Conservation (phyloP, 2,797 vertebrate genomes). For the Protonibea diacanthus region DNA sequence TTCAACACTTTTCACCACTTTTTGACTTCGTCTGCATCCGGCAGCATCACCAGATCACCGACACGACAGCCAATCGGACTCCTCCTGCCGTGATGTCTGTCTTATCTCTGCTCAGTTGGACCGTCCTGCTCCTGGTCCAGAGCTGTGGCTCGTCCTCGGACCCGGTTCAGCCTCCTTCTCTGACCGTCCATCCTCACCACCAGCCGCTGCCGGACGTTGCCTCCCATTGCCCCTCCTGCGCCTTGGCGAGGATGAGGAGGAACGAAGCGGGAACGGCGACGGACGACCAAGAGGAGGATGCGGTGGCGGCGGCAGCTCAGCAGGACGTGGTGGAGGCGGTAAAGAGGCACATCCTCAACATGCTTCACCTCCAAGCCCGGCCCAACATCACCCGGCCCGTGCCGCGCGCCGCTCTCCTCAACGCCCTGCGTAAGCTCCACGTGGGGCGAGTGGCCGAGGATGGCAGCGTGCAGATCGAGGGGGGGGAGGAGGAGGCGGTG, state of each 20-base stretch:
- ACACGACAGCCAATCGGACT: conserved; percentile 35
- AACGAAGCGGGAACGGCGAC: conserved; percentile 73
- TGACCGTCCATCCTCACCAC: conserved; percentile 63
- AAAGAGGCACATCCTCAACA: conserved; percentile 97
- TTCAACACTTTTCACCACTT: conserved; percentile 15
- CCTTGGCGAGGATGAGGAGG: conserved; percentile 89
- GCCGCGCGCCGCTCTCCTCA: conserved; percentile 95
- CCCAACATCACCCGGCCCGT: conserved; percentile 97
- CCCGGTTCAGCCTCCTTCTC: conserved; percentile 31
- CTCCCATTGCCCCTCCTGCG: conserved; percentile 92
- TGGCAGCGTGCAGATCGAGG: conserved; percentile 95
- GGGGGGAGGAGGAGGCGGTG: conserved; percentile 84
- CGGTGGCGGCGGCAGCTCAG: conserved; percentile 82
- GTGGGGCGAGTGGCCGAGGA: conserved; percentile 96
- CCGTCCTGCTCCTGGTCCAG: conserved; percentile 88
- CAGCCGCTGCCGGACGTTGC: conserved; percentile 74
- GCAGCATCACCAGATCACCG: conserved; percentile 40
- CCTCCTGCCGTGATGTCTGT: conserved; percentile 85
- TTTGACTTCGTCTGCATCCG: conserved; percentile 9
- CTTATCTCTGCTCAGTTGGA: conserved; percentile 87
- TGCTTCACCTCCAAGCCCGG: conserved; percentile 95
- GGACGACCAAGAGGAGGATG: conserved; percentile 85
- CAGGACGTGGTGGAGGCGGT: conserved; percentile 98
- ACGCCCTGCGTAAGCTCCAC: conserved; percentile 96
- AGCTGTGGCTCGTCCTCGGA: conserved; percentile 80